Conservation (phyloP, 2,888 invertebrate species). For the Chironomus riparius region DNA sequence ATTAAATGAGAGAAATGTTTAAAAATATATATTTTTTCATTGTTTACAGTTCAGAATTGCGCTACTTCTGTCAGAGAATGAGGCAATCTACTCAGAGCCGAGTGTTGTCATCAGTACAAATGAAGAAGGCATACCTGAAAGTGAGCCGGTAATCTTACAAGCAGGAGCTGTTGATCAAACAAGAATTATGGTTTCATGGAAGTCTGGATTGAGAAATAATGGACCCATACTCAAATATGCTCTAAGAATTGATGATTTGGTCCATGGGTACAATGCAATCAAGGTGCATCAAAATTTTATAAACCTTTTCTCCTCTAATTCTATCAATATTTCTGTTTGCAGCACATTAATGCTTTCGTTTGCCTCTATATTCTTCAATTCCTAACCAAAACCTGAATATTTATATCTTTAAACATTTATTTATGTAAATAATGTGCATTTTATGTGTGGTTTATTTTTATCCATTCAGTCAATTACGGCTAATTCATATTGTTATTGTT, state of each 20-base stretch:
- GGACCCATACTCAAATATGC: constrained; percentile 82
- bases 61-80: constrained; percentile 61
- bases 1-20: not conserved
- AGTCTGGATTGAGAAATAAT: constrained; percentile 75
- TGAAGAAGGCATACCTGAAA: constrained; percentile 64
- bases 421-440: not conserved
- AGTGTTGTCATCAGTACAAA: constrained; percentile 69
- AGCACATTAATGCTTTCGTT: not conserved
- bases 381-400: not conserved
- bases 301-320: not conserved
- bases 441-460: constrained; percentile 3
- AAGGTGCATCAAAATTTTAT: constrained; percentile 46
- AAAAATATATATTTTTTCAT: not conserved
- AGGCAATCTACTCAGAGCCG: constrained; percentile 62
- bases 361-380: too few relatives aligned
- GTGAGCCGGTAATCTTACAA: constrained; percentile 63
- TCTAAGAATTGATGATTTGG: constrained; percentile 54
- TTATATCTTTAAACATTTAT: not conserved
- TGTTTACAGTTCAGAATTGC: constrained; percentile 72
- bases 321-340: not conserved
- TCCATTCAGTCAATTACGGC: not conserved
- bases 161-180: constrained; percentile 72
- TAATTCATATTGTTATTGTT: not conserved
- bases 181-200: constrained; percentile 81
- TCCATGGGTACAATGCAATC: constrained; percentile 51